Percentiles rank a stretch among this genome's conserved stretches.
Conservation (phyloP, 2,113 vertebrate genomes). For the Aix galericulata region DNA sequence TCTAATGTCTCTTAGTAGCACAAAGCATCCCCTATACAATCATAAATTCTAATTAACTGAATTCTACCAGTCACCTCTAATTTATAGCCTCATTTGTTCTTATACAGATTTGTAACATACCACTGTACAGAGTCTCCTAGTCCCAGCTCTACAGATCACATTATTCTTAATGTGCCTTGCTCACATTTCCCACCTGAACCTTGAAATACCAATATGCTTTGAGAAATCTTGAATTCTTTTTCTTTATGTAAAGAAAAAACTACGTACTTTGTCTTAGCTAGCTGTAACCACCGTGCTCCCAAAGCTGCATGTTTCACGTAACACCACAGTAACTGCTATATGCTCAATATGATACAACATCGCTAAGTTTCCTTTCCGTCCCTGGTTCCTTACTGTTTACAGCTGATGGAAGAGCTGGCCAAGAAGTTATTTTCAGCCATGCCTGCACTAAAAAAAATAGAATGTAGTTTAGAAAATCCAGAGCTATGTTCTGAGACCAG, state of each 20-base stretch:
- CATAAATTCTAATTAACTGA: slow-evolving; percentile 1
- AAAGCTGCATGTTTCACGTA: not conserved
- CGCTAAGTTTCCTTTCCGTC: not conserved
- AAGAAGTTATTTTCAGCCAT: not conserved
- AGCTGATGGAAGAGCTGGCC: not conserved
- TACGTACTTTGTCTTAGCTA: not conserved
- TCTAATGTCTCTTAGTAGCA: not conserved
- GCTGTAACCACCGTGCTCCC: not conserved
- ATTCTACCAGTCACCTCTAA: not conserved
- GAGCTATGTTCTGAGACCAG: not conserved
- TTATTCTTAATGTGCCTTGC: not conserved
- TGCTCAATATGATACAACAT: not conserved
- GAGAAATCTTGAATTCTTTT: not conserved
- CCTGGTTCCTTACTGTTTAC: not conserved
- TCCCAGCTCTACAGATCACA: not conserved
- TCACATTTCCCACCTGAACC: not conserved
- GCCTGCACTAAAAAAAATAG: not conserved
- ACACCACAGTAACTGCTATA: not conserved
- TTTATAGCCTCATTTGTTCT: not conserved
- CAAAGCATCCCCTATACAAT: not conserved
- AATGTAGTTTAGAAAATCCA: not conserved
- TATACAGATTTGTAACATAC: not conserved
- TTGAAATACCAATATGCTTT: not conserved
- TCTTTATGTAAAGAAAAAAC: not conserved
- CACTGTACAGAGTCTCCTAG: not conserved